phyloP scores from a whole-genome alignment of 2,113 vertebrate genomes.

The Gavialis gangeticus region DNA sequence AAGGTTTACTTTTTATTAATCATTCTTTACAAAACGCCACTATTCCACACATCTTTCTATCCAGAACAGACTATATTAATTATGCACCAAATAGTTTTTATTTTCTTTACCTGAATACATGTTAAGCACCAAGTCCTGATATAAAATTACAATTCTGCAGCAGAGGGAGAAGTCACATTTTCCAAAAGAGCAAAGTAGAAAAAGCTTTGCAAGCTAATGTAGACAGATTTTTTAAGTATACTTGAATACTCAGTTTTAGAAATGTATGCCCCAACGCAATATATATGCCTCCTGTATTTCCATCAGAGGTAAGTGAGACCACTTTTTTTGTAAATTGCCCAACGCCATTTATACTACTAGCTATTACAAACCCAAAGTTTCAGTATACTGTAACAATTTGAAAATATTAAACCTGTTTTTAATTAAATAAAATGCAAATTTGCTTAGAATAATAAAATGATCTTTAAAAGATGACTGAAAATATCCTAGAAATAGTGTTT shows the following conservation, averaged over 20 bases:
- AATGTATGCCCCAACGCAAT: background rate
- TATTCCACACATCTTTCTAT: background rate
- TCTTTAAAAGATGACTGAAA: background rate
- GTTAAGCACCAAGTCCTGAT: fast-evolving
- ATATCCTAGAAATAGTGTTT: background rate
- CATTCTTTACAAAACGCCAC: background rate
- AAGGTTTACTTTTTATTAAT: background rate
- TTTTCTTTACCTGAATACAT: background rate
- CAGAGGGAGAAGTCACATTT: background rate
- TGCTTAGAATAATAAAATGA: background rate
- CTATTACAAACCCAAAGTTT: background rate
- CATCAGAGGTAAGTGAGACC: background rate
- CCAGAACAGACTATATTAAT: background rate
- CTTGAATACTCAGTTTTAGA: background rate
- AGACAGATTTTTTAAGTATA: background rate
- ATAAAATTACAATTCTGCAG: background rate
- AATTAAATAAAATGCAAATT: background rate
- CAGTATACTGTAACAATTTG: background rate
- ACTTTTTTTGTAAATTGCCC: background rate
- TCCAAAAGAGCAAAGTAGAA: background rate
- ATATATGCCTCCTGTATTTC: background rate
- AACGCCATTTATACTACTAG: background rate
- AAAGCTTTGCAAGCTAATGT: background rate
- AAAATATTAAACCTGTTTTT: background rate
- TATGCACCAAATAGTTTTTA: background rate